Evolutionary conservation across 2,113 vertebrate species (phyloP), one percentile per base, ranked within the genome.

Genomic region (Lontra canadensis): DNA sequence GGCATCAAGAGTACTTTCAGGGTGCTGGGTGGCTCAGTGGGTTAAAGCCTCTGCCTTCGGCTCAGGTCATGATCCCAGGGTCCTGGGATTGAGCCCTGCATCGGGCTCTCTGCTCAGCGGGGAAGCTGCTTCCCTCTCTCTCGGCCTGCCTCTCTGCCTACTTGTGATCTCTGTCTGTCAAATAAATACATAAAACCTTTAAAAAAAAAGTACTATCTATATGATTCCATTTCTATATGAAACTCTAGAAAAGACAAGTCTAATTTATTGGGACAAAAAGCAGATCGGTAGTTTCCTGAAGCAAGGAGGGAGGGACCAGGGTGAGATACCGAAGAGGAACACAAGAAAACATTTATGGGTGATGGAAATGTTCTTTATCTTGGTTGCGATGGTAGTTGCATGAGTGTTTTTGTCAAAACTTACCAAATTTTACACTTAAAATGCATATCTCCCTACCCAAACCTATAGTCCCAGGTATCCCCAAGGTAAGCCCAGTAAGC

Each of bases 241-340:
- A 89, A 87, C 52, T 79, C 47, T 52, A 86, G 34, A 80, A 87
- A 96, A 95, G 71, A 89, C n/a, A 36, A 73, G 80, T 81, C 42
- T 49, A 52, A 94, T 44, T 44, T 36, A 34, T 4, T 47, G 80
- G 23, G 63, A 83, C 80, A 90, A 63, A 73, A 92, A 92, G 55
- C 34, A 59, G 21, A 20, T 44, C 34, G 18, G 26, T 34, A 59
- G 25, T 63, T 52, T 91, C 74, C 55, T 87, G 44, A n/a, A n/a
- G 29, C 36, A 74, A 82, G 39, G 9, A 81, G 59, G 49, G 12
- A 20, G 85, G 8, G 65, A n/a, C 21, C 1, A 10, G 20, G 4
- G 4, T 18, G 14, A 20, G 0, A 44, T 9, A 4, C 39, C 44
- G n/a, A 61, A 34, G 90, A 92, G 73, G 71, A 71, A n/a, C 15